Evolutionary conservation across 2,888 invertebrate genomes (phyloP), one percentile per base, ranked within the genome.

Genomic region (Brachyopa scutellaris): DNA sequence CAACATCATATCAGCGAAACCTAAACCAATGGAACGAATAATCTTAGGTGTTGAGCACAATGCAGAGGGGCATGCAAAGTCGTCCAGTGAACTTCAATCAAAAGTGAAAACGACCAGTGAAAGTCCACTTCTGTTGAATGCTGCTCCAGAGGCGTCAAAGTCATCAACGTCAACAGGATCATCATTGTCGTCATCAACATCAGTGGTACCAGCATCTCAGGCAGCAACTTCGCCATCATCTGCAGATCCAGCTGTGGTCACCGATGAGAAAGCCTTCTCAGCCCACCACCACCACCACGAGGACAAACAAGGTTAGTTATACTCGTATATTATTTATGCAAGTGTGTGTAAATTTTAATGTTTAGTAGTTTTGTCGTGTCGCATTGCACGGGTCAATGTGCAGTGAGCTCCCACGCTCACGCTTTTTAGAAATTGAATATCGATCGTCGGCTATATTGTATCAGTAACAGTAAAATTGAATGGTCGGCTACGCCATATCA

Each of bases 11-110:
- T 7, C 66, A 45, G 21, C 38, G 40, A 73, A 83, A 67, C 85
- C 87, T 31, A 87, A 88, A 80, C 89, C 89, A 9, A 80, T 90
- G 64, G 90, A 90, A 85, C 89, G 90, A 62, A 89, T 90, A 70
- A 90, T 90, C 78, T 87, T 90, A 62, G 90, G 90, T 42, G 88
- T 89, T 38, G 90, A 88, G 69, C 86, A 86, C 72, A 82, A 70
- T 77, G 45, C 70, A 11, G 53, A 82, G 45, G 82, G 53, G 55
- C 80, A 76, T 36, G 82, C 70, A 61, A 61, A 64, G 4, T 26
- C 64, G 57, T 77, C 70, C 45, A 53, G 59, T 53, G 82, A 72
- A 72, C 64, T 55, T 61, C 77, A 77, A 77, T 82, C 82, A 72
- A 82, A 82, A 82, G 82, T 82, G 82, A 82, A 82, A 82, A 64